Evolutionary conservation across 1,140 invertebrate genomes (phyloP), one percentile per base, ranked within the genome.

Genomic region (Sinonovacula constricta): DNA sequence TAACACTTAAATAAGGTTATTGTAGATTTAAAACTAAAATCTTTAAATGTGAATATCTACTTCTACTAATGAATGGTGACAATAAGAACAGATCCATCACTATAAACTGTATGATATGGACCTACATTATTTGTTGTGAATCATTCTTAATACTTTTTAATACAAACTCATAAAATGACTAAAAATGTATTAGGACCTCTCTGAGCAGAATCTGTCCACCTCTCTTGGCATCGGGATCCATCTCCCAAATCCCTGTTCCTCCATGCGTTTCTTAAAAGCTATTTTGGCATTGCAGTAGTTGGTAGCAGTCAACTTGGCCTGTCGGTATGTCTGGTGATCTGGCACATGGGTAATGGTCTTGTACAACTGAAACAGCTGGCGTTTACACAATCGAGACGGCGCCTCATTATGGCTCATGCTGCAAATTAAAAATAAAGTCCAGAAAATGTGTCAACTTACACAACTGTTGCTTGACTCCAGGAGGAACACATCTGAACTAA

Each of bases 171-270:
- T n/a, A n/a, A n/a, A n/a, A n/a, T n/a, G n/a, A n/a, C n/a, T n/a
- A n/a, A n/a, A n/a, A n/a, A n/a, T n/a, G n/a, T n/a, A n/a, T n/a
- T n/a, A n/a, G n/a, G n/a, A n/a, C n/a, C n/a, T n/a, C n/a, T n/a
- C n/a, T n/a, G n/a, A n/a, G n/a, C n/a, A 57, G 30, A 76, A 76
- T 2, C 72, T 31, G 34, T 76, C 63, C 31, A 76, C 53, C 49
- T 76, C 72, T 14, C 36, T 28, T 4, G 72, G 72, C 72, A 76
- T 76, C 0, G 26, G 22, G 5, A 76, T 36, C 72, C 72, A 76
- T 26, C 10, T 12, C 1, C 72, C 72, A 36, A 34, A 76, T 22
- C 28, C 53, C 24, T 76, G 62, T 54, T 76, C 60, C 5, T 36
- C 15, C 14, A 76, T n/a, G 60, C 72, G 45, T 26, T 5, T 4